Evolutionary conservation across 2,113 vertebrate species (phyloP).

Genomic region (Salminus brasiliensis): DNA sequence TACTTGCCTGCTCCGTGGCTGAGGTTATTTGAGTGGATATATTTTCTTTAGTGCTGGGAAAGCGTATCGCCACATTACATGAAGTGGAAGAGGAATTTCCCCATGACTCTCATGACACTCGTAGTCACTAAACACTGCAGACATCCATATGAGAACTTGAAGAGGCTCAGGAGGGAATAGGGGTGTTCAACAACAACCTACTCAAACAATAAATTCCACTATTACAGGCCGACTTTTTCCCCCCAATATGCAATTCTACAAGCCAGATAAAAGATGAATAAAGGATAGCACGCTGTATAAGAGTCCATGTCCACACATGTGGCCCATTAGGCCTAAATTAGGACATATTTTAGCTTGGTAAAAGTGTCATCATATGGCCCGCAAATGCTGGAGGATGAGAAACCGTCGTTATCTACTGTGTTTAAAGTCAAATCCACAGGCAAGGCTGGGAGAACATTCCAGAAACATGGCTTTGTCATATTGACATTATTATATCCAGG

Average conservation of each 20-base stretch:
- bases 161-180: neutral
- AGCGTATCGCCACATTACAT: constrained; percentile 29
- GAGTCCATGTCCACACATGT: neutral
- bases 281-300: constrained; percentile 13
- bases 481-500: too few species aligned
- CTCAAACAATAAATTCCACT: neutral
- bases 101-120: neutral
- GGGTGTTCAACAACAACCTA: neutral
- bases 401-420: constrained; percentile 15
- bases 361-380: constrained; percentile 12
- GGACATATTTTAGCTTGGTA: constrained; percentile 31
- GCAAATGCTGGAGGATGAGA: constrained; percentile 17
- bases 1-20: constrained; percentile 5
- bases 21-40: neutral
- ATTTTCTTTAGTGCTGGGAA: neutral
- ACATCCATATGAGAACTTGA: neutral
- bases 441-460: constrained; percentile 27
- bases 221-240: constrained; percentile 1
- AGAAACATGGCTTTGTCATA: too few species aligned
- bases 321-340: constrained; percentile 31
- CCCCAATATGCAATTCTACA: constrained; percentile 9
- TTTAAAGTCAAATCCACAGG: constrained; percentile 26
- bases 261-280: neutral
- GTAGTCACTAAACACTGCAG: neutral
- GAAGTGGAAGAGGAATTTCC: neutral